Evolutionary conservation across 2,113 vertebrate species (phyloP).

Genomic region (Gulo gulo): DNA sequence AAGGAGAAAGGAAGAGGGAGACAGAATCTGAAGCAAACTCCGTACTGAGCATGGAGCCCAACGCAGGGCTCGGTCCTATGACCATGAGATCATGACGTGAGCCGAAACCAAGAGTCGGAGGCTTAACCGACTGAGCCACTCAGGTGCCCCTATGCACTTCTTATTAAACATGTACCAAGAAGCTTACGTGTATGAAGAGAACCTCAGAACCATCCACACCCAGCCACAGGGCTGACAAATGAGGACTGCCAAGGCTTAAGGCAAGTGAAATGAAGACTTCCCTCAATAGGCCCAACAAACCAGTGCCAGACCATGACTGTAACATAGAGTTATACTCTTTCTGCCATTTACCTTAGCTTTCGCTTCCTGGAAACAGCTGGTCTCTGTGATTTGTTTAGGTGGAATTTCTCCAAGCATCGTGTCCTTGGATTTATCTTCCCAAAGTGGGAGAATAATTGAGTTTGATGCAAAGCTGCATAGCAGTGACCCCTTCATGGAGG

Average conservation of each 20-base stretch:
- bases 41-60: background rate
- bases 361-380: conserved; percentile 7
- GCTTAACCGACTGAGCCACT: background rate
- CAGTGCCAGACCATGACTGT: background rate
- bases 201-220: background rate
- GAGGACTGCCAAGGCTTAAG: background rate
- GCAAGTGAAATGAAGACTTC: conserved; percentile 20
- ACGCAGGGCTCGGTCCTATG: background rate
- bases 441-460: conserved; percentile 17
- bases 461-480: background rate
- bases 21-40: background rate
- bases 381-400: conserved; percentile 23
- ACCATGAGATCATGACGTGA: background rate
- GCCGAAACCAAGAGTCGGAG: background rate
- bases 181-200: background rate
- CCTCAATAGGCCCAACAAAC: conserved; percentile 3
- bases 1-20: background rate
- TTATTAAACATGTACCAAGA: conserved; percentile 29
- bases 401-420: background rate
- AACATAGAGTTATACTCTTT: background rate
- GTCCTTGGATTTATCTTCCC: conserved; percentile 27
- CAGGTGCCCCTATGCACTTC: background rate
- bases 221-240: background rate
- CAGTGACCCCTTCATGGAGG: background rate
- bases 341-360: conserved; percentile 41